These are phyloP conservation scores for Gila robusta DNA, from an alignment of 2,797 vertebrate genomes.

Conservation along the genomic window DNA sequence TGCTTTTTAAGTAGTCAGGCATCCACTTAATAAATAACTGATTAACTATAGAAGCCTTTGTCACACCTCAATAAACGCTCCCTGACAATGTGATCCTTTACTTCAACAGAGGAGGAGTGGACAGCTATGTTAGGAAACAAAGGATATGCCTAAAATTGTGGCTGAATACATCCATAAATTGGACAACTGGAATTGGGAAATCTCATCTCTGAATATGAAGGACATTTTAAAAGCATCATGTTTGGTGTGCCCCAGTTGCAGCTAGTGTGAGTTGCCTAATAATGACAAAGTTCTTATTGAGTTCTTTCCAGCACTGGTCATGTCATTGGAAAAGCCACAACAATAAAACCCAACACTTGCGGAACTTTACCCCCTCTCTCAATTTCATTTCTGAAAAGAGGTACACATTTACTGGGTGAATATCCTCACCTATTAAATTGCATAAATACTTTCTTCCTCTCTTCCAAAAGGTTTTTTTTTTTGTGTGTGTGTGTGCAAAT, in stretches of 20 bases:
- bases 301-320: slow-evolving; percentile 31
- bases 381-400: slow-evolving; percentile 10
- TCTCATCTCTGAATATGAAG: not conserved
- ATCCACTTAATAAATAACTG: not conserved
- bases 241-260: not conserved
- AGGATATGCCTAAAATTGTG: not conserved
- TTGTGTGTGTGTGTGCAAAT: not conserved
- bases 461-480: not conserved
- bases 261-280: slow-evolving; percentile 37
- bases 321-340: slow-evolving; percentile 18
- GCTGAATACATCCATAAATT: not conserved
- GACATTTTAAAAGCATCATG: not conserved
- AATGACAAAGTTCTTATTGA: slow-evolving; percentile 39
- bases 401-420: slow-evolving; percentile 42
- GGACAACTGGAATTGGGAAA: not conserved
- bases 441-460: not conserved
- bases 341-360: not conserved
- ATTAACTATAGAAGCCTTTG: not conserved
- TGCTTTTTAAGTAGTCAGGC: not conserved
- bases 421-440: not conserved
- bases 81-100: not conserved
- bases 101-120: not conserved
- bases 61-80: slow-evolving; percentile 6
- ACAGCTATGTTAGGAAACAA: not conserved
- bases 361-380: slow-evolving; percentile 25